Conservation (phyloP, 2,113 vertebrate genomes). For the Epinephelus moara region DNA sequence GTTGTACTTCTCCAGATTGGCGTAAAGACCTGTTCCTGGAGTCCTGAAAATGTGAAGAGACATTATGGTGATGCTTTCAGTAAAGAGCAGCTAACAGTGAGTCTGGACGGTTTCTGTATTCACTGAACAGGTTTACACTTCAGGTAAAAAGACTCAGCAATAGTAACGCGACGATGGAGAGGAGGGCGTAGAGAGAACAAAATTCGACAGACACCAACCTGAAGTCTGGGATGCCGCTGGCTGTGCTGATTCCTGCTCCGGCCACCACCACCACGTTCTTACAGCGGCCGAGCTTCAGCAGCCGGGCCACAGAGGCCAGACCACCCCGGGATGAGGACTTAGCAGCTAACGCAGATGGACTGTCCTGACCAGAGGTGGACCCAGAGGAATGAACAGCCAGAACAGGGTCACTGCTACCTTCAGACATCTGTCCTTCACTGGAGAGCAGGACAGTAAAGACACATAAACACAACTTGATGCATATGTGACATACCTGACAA, state of each 20-base stretch:
- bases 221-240: constrained; percentile 88
- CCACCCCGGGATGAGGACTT: constrained; percentile 48
- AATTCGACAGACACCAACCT: constrained; percentile 66
- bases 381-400: constrained; percentile 22
- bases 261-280: constrained; percentile 85
- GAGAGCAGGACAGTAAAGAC: constrained; percentile 3
- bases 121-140: neutral
- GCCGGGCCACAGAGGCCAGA: constrained; percentile 82
- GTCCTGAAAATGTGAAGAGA: constrained; percentile 66
- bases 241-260: constrained; percentile 87
- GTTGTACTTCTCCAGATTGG: constrained; percentile 85
- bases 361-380: constrained; percentile 4
- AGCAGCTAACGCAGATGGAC: neutral
- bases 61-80: neutral
- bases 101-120: neutral
- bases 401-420: constrained; percentile 6
- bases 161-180: neutral
- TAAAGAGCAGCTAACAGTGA: neutral
- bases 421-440: constrained; percentile 66
- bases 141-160: neutral
- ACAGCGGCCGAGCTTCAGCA: constrained; percentile 81
- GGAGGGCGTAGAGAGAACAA: neutral
- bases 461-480: too few relatives aligned
- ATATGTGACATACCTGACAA: too few relatives aligned
- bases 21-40: constrained; percentile 85